Conservation (phyloP, 2,113 vertebrate genomes). For the Antechinus stuartii region DNA sequence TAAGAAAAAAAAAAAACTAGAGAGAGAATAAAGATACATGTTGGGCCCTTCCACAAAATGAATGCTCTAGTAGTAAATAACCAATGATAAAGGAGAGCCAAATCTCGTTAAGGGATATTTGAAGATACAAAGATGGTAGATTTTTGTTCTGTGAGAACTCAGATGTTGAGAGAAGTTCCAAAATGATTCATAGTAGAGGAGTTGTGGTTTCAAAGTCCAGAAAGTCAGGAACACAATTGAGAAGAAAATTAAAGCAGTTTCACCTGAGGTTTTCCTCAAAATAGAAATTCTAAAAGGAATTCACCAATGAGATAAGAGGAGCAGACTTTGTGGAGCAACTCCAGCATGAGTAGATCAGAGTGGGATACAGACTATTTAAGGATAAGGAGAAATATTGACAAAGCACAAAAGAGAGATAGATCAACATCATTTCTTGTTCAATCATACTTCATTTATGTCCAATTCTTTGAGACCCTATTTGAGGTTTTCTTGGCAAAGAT, state of each 20-base stretch:
- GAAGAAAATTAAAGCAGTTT: background rate
- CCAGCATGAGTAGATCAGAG: background rate
- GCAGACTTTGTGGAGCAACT: background rate
- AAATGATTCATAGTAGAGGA: background rate
- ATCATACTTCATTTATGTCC: background rate
- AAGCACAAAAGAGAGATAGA: background rate
- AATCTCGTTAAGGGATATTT: background rate
- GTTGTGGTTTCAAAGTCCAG: background rate
- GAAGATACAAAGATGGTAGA: background rate
- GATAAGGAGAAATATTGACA: background rate
- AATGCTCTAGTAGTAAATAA: background rate
- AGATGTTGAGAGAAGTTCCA: background rate
- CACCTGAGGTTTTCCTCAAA: background rate
- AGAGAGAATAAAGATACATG: background rate
- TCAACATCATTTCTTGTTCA: background rate
- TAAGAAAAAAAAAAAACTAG: background rate
- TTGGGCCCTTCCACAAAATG: background rate
- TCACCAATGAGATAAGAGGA: background rate
- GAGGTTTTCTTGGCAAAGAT: background rate
- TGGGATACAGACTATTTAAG: too few species aligned
- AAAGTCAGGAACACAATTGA: background rate
- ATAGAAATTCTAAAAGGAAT: background rate
- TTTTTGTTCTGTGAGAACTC: background rate
- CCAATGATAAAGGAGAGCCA: background rate
- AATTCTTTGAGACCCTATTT: background rate